phyloP scores from a whole-genome alignment of 2,888 invertebrate species.

The Tinea trinotella region DNA sequence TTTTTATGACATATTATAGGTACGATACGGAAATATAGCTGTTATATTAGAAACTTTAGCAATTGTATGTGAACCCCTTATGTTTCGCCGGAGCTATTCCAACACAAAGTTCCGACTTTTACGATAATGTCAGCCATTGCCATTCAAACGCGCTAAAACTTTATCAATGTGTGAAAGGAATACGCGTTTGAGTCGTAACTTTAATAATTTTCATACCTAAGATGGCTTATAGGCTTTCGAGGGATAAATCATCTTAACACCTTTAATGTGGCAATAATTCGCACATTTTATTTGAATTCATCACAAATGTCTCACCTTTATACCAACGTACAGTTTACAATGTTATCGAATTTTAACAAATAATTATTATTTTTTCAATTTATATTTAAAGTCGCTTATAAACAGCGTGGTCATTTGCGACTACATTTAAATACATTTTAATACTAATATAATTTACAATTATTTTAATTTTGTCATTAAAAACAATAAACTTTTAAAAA shows the following conservation, averaged over 20 bases:
- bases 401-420: too few relatives aligned
- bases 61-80: conserved; percentile 70
- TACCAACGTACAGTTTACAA: neutral
- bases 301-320: neutral
- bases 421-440: too few relatives aligned
- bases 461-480: too few relatives aligned
- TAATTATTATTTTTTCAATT: too few relatives aligned
- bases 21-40: conserved; percentile 56
- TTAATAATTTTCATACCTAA: conserved; percentile 17
- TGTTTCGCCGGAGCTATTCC: conserved; percentile 64
- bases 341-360: neutral
- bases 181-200: conserved; percentile 51
- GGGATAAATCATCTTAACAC: conserved; percentile 1
- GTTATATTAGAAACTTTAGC: conserved; percentile 67
- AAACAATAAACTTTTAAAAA: too few relatives aligned
- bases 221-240: neutral
- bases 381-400: too few relatives aligned
- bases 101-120: conserved; percentile 68
- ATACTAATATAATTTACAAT: too few relatives aligned
- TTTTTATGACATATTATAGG: conserved; percentile 60
- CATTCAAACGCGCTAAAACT: conserved; percentile 70
- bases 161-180: conserved; percentile 67
- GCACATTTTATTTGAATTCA: neutral
- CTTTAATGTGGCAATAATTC: neutral
- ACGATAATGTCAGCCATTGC: conserved; percentile 72